These are phyloP conservation scores for Eretmochelys imbricata DNA, from an alignment of 2,113 vertebrate genomes.

Conservation along the genomic window DNA sequence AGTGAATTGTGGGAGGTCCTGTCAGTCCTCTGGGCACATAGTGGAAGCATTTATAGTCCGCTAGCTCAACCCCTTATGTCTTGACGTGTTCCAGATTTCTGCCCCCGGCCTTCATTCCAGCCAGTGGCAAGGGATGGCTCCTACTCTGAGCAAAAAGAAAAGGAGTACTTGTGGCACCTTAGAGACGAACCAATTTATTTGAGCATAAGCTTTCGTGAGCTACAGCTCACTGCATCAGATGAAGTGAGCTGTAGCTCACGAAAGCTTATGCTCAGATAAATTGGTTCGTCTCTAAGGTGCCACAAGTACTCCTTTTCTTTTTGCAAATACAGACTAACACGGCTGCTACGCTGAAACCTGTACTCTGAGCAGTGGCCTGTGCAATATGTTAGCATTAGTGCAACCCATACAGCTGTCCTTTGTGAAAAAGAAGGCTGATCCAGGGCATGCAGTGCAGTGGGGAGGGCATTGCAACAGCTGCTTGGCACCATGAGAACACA, in stretches of 20 bases:
- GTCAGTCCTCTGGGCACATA: not conserved
- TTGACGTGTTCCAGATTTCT: not conserved
- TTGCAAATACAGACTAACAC: no score
- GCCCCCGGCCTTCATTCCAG: not conserved
- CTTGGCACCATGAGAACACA: no score
- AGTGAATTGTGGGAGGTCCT: not conserved
- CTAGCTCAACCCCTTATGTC: not conserved
- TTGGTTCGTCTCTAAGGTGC: no score
- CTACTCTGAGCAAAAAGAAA: not conserved
- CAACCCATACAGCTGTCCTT: not conserved
- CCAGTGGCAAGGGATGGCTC: not conserved
- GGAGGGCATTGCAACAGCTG: not conserved
- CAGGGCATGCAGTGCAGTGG: not conserved
- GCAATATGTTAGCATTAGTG: not conserved
- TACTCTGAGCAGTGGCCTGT: not conserved
- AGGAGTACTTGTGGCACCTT: no score
- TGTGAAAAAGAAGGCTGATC: not conserved
- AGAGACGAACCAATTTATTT: no score
- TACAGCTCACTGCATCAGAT: no score
- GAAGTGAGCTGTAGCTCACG: no score
- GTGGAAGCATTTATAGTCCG: not conserved
- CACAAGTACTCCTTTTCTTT: no score
- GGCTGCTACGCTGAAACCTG: no score
- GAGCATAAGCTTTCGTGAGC: no score
- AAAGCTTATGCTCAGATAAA: no score